Conservation (phyloP, 2,888 invertebrate species). For the Conchocele bisecta region DNA sequence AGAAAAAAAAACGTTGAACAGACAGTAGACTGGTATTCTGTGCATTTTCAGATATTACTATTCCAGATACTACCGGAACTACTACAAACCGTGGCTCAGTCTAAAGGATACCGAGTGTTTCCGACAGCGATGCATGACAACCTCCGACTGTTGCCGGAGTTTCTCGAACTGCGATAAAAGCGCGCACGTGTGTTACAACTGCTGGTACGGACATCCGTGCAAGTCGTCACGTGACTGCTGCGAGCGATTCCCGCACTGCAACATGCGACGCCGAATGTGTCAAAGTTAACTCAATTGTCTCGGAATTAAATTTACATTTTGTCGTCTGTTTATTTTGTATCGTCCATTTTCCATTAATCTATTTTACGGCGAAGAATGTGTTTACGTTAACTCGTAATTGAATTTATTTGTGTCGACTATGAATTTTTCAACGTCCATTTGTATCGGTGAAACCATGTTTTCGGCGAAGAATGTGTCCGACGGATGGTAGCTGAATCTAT, state of each 20-base stretch:
- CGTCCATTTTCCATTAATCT: too few species aligned
- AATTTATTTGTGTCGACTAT: too few species aligned
- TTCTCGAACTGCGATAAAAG: constrained; percentile 76
- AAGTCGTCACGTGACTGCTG: constrained; percentile 75
- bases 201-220: constrained; percentile 80
- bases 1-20: too few species aligned
- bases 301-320: too few species aligned
- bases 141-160: constrained; percentile 74
- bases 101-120: constrained; percentile 75
- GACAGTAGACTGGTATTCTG: too few species aligned
- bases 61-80: constrained; percentile 58
- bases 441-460: too few species aligned
- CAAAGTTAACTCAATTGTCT: constrained; percentile 26
- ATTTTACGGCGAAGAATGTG: too few species aligned
- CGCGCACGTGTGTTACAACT: constrained; percentile 77
- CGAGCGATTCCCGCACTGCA: constrained; percentile 73
- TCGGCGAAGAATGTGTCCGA: too few species aligned
- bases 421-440: too few species aligned
- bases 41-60: constrained; percentile 54
- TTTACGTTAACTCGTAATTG: too few species aligned
- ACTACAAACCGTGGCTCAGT: constrained; percentile 73
- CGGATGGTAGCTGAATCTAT: too few species aligned
- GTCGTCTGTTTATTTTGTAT: too few species aligned
- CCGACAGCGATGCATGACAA: constrained; percentile 67
- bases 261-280: constrained; percentile 24